Percentiles rank a stretch among this genome's conserved stretches.
These are phyloP conservation scores for Yponomeuta cagnagella DNA, from an alignment of 2,888 invertebrate genomes.

Conservation along the genomic window DNA sequence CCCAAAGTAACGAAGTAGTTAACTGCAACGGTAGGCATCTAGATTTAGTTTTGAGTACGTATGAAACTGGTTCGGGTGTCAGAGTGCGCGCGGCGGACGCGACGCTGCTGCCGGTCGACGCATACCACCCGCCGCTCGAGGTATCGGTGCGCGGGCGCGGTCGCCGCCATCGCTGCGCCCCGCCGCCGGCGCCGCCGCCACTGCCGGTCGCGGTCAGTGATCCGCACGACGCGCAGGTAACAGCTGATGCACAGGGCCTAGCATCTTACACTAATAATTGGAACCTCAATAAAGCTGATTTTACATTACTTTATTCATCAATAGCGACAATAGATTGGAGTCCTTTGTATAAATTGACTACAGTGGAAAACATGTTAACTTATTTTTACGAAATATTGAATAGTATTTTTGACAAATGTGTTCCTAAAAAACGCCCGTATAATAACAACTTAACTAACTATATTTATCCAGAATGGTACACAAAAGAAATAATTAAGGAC, in stretches of 20 bases:
- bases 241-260: too few relatives aligned
- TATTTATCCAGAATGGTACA: constrained; percentile 24
- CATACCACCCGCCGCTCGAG: not conserved
- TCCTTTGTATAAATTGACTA: not conserved
- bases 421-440: constrained; percentile 19
- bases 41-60: not conserved
- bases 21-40: not conserved
- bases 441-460: constrained; percentile 10
- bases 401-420: constrained; percentile 18
- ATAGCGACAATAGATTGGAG: constrained; percentile 5
- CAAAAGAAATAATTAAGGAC: constrained; percentile 20
- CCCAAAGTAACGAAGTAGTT: not conserved
- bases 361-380: not conserved
- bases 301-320: constrained; percentile 1
- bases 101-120: not conserved
- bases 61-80: not conserved
- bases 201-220: not conserved
- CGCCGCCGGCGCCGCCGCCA: not conserved
- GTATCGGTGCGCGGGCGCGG: not conserved
- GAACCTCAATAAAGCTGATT: constrained; percentile 14
- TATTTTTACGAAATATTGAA: constrained; percentile 20
- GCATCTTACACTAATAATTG: not conserved
- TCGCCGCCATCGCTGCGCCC: not conserved
- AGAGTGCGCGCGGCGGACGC: not conserved
- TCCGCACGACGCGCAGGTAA: not conserved